A percentile compares a stretch with the other conserved stretches of the same genome.
Evolutionary conservation across 2,113 vertebrate species (phyloP).

Genomic region (Salvelinus alpinus): DNA sequence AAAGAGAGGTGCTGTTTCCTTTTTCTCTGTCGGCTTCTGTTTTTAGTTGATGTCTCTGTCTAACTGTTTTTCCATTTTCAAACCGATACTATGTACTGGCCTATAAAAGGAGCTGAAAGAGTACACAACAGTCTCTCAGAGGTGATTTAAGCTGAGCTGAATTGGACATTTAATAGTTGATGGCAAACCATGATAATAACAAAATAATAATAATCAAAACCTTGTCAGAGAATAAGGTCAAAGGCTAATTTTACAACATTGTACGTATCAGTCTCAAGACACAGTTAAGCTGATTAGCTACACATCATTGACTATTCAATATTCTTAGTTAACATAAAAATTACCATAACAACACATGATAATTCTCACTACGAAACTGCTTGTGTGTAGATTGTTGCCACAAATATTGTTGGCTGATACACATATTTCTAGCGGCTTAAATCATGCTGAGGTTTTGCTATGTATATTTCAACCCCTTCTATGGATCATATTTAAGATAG

Average conservation of each 20-base stretch:
- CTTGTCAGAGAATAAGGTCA: neutral
- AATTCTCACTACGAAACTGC: neutral
- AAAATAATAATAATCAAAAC: neutral
- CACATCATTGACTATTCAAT: neutral
- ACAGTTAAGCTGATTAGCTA: neutral
- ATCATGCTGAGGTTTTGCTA: conserved; percentile 73
- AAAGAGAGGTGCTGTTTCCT: conserved; percentile 87
- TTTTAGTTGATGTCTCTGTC: conserved; percentile 22
- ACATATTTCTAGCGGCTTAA: conserved; percentile 60
- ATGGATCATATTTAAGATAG: conserved; percentile 67
- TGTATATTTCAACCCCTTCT: conserved; percentile 75
- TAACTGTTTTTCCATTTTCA: conserved; percentile 50
- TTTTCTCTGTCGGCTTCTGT: conserved; percentile 50
- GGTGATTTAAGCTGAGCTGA: conserved; percentile 75
- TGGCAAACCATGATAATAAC: neutral
- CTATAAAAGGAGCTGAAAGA: conserved; percentile 41
- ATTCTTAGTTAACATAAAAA: neutral
- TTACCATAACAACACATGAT: neutral
- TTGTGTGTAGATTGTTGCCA: neutral
- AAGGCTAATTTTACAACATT: neutral
- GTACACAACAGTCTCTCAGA: conserved; percentile 41
- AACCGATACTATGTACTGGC: conserved; percentile 38
- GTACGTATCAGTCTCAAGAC: neutral
- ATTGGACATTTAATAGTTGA: neutral
- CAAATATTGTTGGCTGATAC: neutral